A percentile compares a stretch with the other conserved stretches of the same genome.
Evolutionary conservation across 2,888 invertebrate genomes (phyloP).

Genomic region (Copidosoma aretas): DNA sequence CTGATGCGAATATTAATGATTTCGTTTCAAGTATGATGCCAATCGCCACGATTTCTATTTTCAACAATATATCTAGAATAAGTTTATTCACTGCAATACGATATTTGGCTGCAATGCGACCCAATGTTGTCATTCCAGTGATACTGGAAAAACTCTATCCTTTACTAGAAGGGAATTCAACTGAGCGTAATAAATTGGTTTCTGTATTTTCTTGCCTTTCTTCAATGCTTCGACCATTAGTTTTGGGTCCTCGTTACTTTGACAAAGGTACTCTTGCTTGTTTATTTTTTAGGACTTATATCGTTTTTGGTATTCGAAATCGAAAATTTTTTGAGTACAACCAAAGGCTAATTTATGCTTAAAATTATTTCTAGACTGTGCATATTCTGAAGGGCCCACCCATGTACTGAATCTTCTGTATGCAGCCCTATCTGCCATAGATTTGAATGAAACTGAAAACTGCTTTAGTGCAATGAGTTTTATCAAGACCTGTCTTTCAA

Average conservation of each 20-base stretch:
- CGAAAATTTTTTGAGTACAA: neutral
- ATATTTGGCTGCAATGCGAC: constrained; percentile 78
- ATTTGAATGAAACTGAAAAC: constrained; percentile 84
- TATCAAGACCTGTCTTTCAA: constrained; percentile 75
- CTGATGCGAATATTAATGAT: constrained; percentile 79
- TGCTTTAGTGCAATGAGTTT: constrained; percentile 79
- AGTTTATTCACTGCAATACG: constrained; percentile 69
- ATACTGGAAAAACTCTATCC: constrained; percentile 81
- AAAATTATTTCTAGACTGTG: constrained; percentile 61
- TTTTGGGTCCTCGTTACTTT: constrained; percentile 60
- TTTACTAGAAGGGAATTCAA: constrained; percentile 80
- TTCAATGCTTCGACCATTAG: constrained; percentile 73
- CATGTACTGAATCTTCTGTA: constrained; percentile 85
- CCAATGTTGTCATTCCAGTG: constrained; percentile 82
- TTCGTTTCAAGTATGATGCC: constrained; percentile 81
- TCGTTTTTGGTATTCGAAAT: neutral
- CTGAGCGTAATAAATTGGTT: constrained; percentile 82
- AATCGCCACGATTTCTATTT: constrained; percentile 80
- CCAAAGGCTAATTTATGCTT: constrained; percentile 2
- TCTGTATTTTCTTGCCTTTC: constrained; percentile 76
- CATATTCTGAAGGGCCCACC: constrained; percentile 77
- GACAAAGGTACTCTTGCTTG: constrained; percentile 48
- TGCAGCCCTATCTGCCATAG: constrained; percentile 84
- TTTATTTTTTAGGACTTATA: neutral
- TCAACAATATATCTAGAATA: constrained; percentile 70